Base-by-base conservation (phyloP, 2,888 invertebrate genomes). In the Craniophora ligustri region DNA sequence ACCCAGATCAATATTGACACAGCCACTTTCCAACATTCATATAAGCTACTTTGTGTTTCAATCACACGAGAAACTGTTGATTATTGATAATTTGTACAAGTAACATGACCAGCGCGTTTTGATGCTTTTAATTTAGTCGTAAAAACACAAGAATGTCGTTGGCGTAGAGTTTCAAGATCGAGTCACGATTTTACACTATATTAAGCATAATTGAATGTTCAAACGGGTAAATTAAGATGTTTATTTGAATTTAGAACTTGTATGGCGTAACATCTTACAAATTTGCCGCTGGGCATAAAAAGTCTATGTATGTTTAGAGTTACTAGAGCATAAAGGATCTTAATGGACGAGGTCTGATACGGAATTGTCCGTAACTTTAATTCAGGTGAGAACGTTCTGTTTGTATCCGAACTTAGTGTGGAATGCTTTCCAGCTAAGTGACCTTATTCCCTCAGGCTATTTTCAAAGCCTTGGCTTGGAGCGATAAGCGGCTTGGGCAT, bases 31-130 rank as follows among this genome's bases (percentile, higher is more conserved):
- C 69, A 77, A 74, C 67, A 47, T 70, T 66, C 73, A 69, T 67
- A 66, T 63, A 58, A 59, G 39, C 56, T 58, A 67, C 67, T 61
- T 50, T 69, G 75, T 69, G 65, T 78, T 72, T 66, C 70, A 72
- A 74, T 64, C 64, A 59, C 74, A 74, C 75, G 71, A 67, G 66
- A 67, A 67, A 61, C 61, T 58, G 67, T 76, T 78, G 72, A 73
- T 76, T 76, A 78, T 74, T 78, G 76, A 75, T 80, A 71, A 80
- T 80, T 80, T 70, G 72, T 72, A 75, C 67, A 63, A 54, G 64
- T 72, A 77, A 64, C 51, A 36, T 58, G 55, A 46, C 51, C 55
- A 45, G 47, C 39, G 55, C 36, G 36, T 10, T 58, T 23, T 31
- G 38, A 55, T 39, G 40, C 50, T 58, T 61, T 68, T 69, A 66